Evolutionary conservation across 2,888 invertebrate species (phyloP).

Genomic region (Bedellia somnulentella): DNA sequence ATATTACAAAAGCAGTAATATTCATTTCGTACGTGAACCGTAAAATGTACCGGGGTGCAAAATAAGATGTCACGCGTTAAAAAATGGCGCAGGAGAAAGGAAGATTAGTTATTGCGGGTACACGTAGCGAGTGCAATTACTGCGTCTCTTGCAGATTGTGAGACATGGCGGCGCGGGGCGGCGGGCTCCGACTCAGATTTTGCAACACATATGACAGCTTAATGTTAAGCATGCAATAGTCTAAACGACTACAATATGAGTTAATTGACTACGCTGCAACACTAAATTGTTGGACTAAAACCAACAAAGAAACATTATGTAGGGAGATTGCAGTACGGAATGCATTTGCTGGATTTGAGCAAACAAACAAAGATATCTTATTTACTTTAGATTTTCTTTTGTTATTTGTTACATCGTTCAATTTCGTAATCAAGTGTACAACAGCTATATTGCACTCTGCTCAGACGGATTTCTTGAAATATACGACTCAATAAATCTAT

Average conservation of each 20-base stretch:
- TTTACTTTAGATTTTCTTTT: constrained; percentile 34
- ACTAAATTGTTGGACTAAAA: too few species aligned
- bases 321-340: too few species aligned
- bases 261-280: too few species aligned
- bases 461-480: too few species aligned
- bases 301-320: too few species aligned
- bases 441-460: too few species aligned
- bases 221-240: too few species aligned
- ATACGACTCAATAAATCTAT: too few species aligned
- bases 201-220: too few species aligned
- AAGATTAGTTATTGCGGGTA: constrained; percentile 32
- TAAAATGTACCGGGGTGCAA: constrained; percentile 25
- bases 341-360: constrained; percentile 26
- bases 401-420: constrained; percentile 40
- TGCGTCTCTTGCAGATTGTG: constrained; percentile 15
- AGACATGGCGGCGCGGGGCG: too few species aligned
- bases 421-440: constrained; percentile 40
- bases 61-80: constrained; percentile 37
- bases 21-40: constrained; percentile 18
- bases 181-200: too few species aligned
- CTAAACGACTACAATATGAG: too few species aligned
- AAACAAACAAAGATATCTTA: constrained; percentile 27
- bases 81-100: constrained; percentile 25
- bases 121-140: constrained; percentile 24
- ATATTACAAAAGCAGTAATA: constrained; percentile 15